Evolutionary conservation across 2,113 vertebrate genomes (phyloP).

Genomic region (Pleuronectes platessa): DNA sequence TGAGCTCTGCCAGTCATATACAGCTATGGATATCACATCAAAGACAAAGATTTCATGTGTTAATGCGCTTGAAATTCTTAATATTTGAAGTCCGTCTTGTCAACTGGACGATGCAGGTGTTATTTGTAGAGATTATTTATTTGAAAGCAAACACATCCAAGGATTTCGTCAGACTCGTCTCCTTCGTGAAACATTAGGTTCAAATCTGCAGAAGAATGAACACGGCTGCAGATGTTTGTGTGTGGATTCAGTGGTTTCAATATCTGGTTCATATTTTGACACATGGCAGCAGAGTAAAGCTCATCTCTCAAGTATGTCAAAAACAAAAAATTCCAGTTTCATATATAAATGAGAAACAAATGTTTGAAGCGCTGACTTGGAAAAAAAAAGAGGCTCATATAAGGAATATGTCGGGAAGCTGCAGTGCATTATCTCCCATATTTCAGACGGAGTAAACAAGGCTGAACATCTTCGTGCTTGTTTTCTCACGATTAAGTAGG

Average conservation of each 20-base stretch:
- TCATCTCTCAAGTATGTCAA: conserved; percentile 21
- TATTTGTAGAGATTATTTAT: too few species aligned
- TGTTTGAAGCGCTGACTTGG: conserved; percentile 2
- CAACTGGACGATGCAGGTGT: neutral
- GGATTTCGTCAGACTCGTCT: too few species aligned
- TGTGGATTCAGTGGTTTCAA: conserved; percentile 7
- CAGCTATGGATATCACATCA: conserved; percentile 34
- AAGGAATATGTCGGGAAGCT: conserved; percentile 18
- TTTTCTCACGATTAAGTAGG: conserved; percentile 49
- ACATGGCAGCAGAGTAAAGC: neutral
- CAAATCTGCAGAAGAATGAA: neutral
- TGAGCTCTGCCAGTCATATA: conserved; percentile 19
- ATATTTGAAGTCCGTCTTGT: neutral
- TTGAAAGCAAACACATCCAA: neutral
- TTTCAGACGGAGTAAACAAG: neutral
- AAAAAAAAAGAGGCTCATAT: conserved; percentile 1
- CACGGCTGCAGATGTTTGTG: conserved; percentile 1
- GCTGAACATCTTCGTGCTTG: neutral
- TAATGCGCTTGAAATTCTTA: too few species aligned
- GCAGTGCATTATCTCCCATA: conserved; percentile 4
- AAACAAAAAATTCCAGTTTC: conserved; percentile 16
- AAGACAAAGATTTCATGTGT: neutral
- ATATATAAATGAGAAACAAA: conserved; percentile 27
- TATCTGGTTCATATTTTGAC: conserved; percentile 39
- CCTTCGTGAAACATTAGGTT: neutral